These are phyloP conservation scores for Platanista minor DNA, from an alignment of 2,113 vertebrate species.

Conservation along the genomic window DNA sequence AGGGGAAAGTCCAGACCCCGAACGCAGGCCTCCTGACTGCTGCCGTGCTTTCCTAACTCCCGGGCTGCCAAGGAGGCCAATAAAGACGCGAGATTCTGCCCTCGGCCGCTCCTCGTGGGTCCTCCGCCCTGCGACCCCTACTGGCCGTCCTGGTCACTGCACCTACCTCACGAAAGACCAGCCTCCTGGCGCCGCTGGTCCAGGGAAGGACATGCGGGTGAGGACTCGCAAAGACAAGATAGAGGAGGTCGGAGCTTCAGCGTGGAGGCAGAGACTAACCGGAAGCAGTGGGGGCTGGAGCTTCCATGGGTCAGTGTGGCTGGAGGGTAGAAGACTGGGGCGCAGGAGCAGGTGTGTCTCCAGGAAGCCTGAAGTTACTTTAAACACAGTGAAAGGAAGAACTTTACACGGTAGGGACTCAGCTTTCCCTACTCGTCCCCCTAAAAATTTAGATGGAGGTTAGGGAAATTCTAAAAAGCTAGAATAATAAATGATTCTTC, in stretches of 20 bases:
- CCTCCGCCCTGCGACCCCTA: background rate
- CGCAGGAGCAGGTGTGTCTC: background rate
- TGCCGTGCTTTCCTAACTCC: background rate
- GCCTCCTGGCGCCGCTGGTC: rapidly evolving
- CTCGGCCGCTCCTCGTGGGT: rapidly evolving
- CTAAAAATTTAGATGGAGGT: background rate
- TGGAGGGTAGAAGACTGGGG: background rate
- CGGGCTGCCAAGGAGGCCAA: background rate
- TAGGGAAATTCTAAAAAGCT: background rate
- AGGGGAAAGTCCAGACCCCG: background rate
- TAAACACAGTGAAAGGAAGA: background rate
- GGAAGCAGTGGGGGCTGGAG: background rate
- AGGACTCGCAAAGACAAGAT: background rate
- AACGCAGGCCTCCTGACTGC: background rate
- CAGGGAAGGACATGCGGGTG: background rate
- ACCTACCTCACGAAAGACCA: background rate
- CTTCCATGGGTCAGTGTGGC: background rate
- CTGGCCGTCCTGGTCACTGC: background rate
- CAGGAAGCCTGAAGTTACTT: background rate
- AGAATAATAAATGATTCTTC: background rate
- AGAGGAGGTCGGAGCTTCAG: rapidly evolving
- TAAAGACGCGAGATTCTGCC: rapidly evolving
- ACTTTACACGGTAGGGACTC: background rate
- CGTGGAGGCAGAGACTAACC: background rate
- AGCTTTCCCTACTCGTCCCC: background rate